Evolutionary conservation across 2,888 invertebrate species (phyloP).

Genomic region (Drosophila imparisetae): DNA sequence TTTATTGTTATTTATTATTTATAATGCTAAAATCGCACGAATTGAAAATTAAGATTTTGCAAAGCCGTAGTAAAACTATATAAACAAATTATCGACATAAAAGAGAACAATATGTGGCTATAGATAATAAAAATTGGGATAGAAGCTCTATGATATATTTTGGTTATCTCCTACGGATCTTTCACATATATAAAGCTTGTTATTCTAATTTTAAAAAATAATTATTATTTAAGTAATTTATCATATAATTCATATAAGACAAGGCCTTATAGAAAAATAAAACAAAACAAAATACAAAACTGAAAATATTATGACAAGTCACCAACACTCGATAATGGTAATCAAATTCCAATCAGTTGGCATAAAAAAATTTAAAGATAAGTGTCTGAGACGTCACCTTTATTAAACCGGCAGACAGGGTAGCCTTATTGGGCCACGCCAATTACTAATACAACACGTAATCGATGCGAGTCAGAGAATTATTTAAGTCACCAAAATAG

Average conservation of each 20-base stretch:
- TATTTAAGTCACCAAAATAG: constrained; percentile 2
- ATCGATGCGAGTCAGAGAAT: constrained; percentile 15
- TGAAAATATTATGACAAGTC: constrained; percentile 22
- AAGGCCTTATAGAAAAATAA: background rate
- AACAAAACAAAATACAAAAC: background rate
- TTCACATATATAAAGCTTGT: too few species aligned
- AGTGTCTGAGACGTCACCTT: constrained; percentile 37
- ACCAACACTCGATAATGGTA: constrained; percentile 12
- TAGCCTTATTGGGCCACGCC: constrained; percentile 23
- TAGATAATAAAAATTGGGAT: background rate
- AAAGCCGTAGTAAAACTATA: background rate
- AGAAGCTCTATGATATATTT: background rate
- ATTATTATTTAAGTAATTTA: background rate
- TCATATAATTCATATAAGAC: background rate
- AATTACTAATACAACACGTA: constrained; percentile 29
- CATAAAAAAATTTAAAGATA: constrained; percentile 32
- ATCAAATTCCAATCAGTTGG: constrained; percentile 32
- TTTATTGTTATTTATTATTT: constrained; percentile 3
- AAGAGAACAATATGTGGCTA: background rate
- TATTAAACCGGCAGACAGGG: constrained; percentile 27
- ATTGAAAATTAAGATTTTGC: constrained; percentile 1
- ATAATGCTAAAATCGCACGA: background rate
- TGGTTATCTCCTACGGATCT: background rate
- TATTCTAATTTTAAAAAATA: background rate
- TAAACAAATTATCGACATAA: background rate